Evolutionary conservation across 2,797 vertebrate genomes (phyloP).

Genomic region (Gallirallus australis): DNA sequence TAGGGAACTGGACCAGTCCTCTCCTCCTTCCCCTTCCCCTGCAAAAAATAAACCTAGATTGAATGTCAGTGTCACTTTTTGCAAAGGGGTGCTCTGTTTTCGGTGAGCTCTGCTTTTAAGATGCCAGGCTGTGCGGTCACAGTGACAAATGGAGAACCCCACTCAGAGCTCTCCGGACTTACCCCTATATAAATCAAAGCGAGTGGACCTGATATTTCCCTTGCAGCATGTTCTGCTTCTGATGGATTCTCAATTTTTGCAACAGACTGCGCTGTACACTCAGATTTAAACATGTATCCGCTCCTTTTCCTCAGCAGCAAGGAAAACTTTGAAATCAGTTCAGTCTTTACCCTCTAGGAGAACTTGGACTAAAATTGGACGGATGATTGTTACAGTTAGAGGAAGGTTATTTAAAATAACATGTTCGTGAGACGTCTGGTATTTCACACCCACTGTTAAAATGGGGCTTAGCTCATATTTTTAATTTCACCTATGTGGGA

Average conservation of each 20-base stretch:
- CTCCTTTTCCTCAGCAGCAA: conserved; percentile 23
- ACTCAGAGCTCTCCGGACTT: neutral
- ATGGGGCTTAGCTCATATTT: neutral
- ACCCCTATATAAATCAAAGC: conserved; percentile 57
- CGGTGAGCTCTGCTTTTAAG: conserved; percentile 52
- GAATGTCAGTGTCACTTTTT: conserved; percentile 56
- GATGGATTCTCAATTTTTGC: conserved; percentile 49
- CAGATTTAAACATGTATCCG: neutral
- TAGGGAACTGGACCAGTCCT: neutral
- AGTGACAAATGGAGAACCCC: conserved; percentile 59
- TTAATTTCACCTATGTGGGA: neutral
- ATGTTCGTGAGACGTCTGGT: neutral
- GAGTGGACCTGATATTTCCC: conserved; percentile 54
- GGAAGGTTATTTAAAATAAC: conserved; percentile 36
- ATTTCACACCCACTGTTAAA: conserved; percentile 35
- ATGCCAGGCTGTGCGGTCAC: conserved; percentile 37
- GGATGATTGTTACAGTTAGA: neutral
- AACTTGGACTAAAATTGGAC: conserved; percentile 39
- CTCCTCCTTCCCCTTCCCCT: neutral
- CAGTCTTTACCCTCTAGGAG: conserved; percentile 13
- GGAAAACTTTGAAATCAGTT: conserved; percentile 41
- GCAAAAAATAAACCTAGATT: conserved; percentile 57
- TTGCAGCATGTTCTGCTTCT: conserved; percentile 49
- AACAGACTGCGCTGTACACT: conserved; percentile 32
- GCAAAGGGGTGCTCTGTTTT: conserved; percentile 57